Evolutionary conservation across 2,888 invertebrate species (phyloP).

Genomic region (Pherbina coryleti): DNA sequence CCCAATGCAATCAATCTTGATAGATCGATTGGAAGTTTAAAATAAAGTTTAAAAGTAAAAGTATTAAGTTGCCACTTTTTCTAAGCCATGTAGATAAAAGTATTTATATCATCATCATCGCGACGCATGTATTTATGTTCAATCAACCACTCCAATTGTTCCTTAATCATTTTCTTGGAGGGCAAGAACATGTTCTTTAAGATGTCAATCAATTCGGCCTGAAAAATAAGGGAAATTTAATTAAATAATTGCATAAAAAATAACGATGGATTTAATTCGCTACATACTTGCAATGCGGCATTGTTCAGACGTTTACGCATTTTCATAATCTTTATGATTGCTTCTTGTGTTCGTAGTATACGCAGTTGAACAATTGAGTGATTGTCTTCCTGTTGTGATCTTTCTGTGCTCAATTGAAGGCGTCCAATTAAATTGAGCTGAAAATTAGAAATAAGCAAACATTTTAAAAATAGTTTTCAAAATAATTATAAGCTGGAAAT

Average conservation of each 20-base stretch:
- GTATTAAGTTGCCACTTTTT: not conserved
- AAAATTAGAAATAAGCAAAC: conserved; percentile 37
- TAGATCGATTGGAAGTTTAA: not conserved
- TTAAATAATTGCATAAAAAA: not conserved
- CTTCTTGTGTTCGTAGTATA: conserved; percentile 94
- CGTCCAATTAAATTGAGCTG: conserved; percentile 94
- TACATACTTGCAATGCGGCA: conserved; percentile 85
- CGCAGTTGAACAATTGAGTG: conserved; percentile 97
- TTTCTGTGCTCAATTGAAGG: conserved; percentile 93
- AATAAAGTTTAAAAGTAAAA: conserved; percentile 17
- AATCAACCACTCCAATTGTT: conserved; percentile 99
- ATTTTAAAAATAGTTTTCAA: not conserved
- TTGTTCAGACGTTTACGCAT: conserved; percentile 96
- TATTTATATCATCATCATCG: conserved; percentile 97
- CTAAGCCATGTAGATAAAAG: conserved; percentile 97
- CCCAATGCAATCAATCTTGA: not conserved
- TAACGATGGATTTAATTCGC: not conserved
- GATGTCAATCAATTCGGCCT: conserved; percentile 96
- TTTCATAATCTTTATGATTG: conserved; percentile 98
- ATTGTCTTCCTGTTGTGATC: conserved; percentile 96
- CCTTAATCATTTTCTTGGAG: conserved; percentile 99
- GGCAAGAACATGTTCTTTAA: conserved; percentile 99
- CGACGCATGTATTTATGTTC: conserved; percentile 98
- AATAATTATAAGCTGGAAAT: too few species aligned
- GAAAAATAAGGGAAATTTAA: conserved; percentile 49